phyloP scores from a whole-genome alignment of 2,888 invertebrate species.

The Perizoma affinitatum region DNA sequence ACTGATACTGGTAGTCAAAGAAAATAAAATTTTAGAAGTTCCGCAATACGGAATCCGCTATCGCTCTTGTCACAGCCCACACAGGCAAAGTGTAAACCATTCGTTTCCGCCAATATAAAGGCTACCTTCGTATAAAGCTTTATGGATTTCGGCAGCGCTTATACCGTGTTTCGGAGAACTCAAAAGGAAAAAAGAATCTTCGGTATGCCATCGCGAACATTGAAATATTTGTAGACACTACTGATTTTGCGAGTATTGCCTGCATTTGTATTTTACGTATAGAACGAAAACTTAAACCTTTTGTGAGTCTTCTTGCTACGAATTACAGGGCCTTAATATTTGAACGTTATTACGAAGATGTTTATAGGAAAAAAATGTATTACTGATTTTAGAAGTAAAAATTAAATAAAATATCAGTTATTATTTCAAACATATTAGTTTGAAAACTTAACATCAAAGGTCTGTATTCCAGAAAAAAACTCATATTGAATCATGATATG shows the following conservation, averaged over 20 bases:
- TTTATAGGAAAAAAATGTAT: too few species aligned
- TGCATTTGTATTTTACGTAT: slow-evolving; percentile 21
- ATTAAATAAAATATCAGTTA: too few species aligned
- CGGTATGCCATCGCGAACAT: slow-evolving; percentile 39
- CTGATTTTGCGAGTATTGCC: slow-evolving; percentile 29
- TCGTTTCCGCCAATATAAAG: slow-evolving; percentile 64
- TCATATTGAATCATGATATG: too few species aligned
- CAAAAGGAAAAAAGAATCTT: slow-evolving; percentile 50
- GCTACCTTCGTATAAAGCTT: slow-evolving; percentile 45
- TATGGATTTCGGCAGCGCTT: slow-evolving; percentile 76
- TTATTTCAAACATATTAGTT: too few species aligned
- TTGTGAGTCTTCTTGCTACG: too few species aligned
- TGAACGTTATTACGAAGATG: too few species aligned
- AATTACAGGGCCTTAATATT: too few species aligned
- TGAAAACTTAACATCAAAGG: too few species aligned
- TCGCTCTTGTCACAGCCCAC: slow-evolving; percentile 35
- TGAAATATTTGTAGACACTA: slow-evolving; percentile 47
- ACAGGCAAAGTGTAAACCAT: slow-evolving; percentile 49
- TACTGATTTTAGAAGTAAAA: too few species aligned
- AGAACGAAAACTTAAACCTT: background rate
- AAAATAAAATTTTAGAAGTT: too few species aligned
- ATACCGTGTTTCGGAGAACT: slow-evolving; percentile 63
- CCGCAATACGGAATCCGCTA: slow-evolving; percentile 12
- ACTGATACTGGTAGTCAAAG: too few species aligned
- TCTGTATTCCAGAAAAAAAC: too few species aligned